These are phyloP conservation scores for Paralichthys olivaceus DNA, from an alignment of 2,113 vertebrate genomes.

Conservation along the genomic window DNA sequence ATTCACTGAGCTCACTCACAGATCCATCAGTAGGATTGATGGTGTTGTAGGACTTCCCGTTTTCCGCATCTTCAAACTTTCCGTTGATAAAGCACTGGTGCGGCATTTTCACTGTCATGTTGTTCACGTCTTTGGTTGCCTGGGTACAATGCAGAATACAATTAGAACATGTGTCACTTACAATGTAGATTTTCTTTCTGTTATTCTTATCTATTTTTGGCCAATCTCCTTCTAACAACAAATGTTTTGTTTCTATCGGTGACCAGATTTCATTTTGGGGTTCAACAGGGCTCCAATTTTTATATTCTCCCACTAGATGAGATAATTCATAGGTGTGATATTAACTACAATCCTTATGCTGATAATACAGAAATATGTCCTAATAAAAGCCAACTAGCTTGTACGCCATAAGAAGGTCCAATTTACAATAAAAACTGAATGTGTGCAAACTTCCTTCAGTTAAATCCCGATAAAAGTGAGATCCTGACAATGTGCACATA, in stretches of 20 bases:
- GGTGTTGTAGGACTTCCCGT: conserved; percentile 79
- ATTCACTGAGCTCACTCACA: conserved; percentile 49
- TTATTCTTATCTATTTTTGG: background rate
- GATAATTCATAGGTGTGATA: too few relatives aligned
- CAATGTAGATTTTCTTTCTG: background rate
- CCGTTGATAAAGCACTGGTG: conserved; percentile 85
- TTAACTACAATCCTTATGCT: too few relatives aligned
- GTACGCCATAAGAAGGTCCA: too few relatives aligned
- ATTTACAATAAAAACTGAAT: too few relatives aligned
- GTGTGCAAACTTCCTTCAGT: too few relatives aligned
- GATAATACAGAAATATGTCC: too few relatives aligned
- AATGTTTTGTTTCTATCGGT: background rate
- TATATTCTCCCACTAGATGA: too few relatives aligned
- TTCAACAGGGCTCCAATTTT: background rate
- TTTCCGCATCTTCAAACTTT: conserved; percentile 84
- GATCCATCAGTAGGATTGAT: conserved; percentile 84
- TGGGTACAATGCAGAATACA: conserved; percentile 23
- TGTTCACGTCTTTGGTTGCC: conserved; percentile 82
- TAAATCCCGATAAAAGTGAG: too few relatives aligned
- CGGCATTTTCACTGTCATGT: conserved; percentile 84
- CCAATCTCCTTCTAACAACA: background rate
- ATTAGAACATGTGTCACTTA: background rate
- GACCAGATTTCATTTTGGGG: background rate
- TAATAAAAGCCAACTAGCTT: too few relatives aligned
- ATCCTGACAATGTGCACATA: too few relatives aligned